Percentiles rank a stretch among this genome's conserved stretches.
Evolutionary conservation across 2,797 vertebrate species (phyloP).

Genomic region (Rhincodon typus): DNA sequence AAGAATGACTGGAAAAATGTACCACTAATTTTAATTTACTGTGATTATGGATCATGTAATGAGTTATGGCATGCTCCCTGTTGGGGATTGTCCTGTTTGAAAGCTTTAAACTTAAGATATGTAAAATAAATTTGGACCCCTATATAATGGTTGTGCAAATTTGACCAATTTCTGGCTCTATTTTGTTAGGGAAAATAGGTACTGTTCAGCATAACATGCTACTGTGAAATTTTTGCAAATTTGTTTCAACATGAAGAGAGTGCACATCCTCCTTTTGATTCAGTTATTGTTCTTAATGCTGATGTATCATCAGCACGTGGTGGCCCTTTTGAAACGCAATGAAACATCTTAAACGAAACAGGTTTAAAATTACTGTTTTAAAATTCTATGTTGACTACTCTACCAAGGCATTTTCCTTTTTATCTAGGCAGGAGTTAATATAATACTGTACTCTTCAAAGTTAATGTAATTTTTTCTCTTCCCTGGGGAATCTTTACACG

Average conservation of each 20-base stretch:
- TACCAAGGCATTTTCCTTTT: neutral
- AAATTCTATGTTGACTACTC: neutral
- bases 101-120: neutral
- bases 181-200: neutral
- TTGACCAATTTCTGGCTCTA: neutral
- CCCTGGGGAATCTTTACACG: no score
- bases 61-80: neutral
- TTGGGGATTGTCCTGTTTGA: conserved; percentile 1
- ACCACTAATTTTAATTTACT: neutral
- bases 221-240: neutral
- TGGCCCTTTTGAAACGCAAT: neutral
- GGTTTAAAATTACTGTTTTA: neutral
- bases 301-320: neutral
- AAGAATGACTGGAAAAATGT: neutral
- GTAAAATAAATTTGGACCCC: neutral
- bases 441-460: neutral
- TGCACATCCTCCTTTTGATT: neutral
- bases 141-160: neutral
- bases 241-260: neutral
- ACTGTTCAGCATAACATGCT: neutral
- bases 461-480: neutral
- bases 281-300: neutral
- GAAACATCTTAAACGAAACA: neutral
- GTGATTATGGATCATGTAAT: neutral
- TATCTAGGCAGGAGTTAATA: neutral